Evolutionary conservation across 2,113 vertebrate species (phyloP), one percentile per base, ranked within the genome.

Genomic region (Chiloscyllium plagiosum): DNA sequence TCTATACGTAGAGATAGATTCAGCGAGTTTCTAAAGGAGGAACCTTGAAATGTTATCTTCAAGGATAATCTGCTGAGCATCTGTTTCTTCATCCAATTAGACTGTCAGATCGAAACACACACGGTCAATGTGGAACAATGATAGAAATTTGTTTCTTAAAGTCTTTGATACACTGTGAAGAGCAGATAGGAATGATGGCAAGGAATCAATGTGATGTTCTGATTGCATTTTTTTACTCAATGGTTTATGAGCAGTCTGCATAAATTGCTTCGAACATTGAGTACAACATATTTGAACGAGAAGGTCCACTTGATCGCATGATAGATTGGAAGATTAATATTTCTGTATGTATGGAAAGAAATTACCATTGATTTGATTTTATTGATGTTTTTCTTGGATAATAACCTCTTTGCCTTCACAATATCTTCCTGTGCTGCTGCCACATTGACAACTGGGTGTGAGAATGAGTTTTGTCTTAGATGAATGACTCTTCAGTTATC

Each of bases 161-260:
- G 33, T 33, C 33, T 61, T 66, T 66, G n/a, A 66, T 66, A 37
- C 65, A 3, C 19, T 93, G 33, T 66, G 89, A 93, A 66, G 65
- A n/a, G 33, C 61, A 66, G 80, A 20, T 66, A n/a, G 65, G 33
- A 66, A 66, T 66, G 29, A 37, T 90, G 61, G 37, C 61, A 93
- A 33, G 61, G 37, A 33, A 68, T 93, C 89, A 93, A 93, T 37
- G n/a, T 92, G 89, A 93, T 66, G 20, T 83, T 93, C 89, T 93
- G 89, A 61, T 90, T 19, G 22, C 37, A 42, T 83, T 93, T 68
- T 93, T 66, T 93, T 4, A 66, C n/a, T 93, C n/a, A 65, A 92
- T 93, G 56, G 37, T 93, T 93, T 93, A 93, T 93, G 89, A 93
- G 56, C 20, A 7, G 65, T 66, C 33, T 93, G n/a, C 33, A 93